phyloP scores from a whole-genome alignment of 2,888 invertebrate species.

The Drosophila barbarae region DNA sequence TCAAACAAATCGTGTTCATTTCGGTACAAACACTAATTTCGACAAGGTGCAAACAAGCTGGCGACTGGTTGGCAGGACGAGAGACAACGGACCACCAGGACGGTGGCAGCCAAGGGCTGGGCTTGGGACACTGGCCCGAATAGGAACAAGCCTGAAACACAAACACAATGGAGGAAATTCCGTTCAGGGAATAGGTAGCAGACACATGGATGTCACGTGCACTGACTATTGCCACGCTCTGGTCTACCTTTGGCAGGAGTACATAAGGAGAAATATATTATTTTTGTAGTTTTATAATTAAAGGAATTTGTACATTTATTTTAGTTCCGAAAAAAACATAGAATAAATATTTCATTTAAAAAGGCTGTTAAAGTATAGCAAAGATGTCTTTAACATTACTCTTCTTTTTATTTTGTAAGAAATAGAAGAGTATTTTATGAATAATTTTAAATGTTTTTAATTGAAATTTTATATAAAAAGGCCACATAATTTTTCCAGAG shows the following conservation, averaged over 20 bases:
- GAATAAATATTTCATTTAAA: not conserved
- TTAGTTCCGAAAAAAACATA: too few relatives aligned
- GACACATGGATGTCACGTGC: slow-evolving; percentile 46
- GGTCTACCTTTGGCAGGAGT: slow-evolving; percentile 2
- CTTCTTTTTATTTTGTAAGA: not conserved
- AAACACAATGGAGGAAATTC: slow-evolving; percentile 38
- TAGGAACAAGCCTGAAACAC: slow-evolving; percentile 41
- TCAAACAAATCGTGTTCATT: slow-evolving; percentile 73
- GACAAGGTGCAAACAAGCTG: slow-evolving; percentile 75
- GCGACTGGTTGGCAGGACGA: slow-evolving; percentile 27
- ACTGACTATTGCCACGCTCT: slow-evolving; percentile 31
- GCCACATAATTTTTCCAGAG: not conserved
- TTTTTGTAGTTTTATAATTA: not conserved
- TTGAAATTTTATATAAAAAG: not conserved
- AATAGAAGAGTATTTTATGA: not conserved
- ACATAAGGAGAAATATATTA: slow-evolving; percentile 4
- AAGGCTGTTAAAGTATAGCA: too few relatives aligned
- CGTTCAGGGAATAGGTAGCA: slow-evolving; percentile 9
- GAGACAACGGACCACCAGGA: not conserved
- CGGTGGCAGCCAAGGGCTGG: slow-evolving; percentile 5
- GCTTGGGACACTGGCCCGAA: slow-evolving; percentile 34
- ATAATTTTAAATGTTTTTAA: not conserved
- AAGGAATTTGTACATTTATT: not conserved
- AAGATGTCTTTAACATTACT: too few relatives aligned
- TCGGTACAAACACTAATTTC: slow-evolving; percentile 72